Evolutionary conservation across 2,888 invertebrate species (phyloP), one percentile per base, ranked within the genome.

Genomic region (Cantharis lateralis): DNA sequence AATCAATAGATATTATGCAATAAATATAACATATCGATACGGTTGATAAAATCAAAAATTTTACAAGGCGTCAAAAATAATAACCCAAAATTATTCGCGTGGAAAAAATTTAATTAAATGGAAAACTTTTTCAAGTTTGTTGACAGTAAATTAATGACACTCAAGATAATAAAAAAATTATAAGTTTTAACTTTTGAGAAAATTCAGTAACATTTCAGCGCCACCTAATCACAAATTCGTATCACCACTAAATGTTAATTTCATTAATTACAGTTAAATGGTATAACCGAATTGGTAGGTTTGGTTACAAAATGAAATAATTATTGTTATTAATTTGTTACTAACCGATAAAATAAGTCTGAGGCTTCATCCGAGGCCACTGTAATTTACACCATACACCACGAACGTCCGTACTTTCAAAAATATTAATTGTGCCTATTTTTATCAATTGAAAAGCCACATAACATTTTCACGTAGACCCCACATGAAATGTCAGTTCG

Each of bases 321-420:
- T n/a, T 48, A 3, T 5, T n/a, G n/a, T 48, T 48, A n/a, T n/a
- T 48, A 48, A 48, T 48, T 48, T 48, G 68, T 63, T 20, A 72
- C 81, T 81, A 76, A 81, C 81, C 81, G 75, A 79, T 79, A 74
- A 80, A 78, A 78, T 78, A 81, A 79, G 77, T 80, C 74, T 86
- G 83, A 81, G 86, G 86, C 84, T 86, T 88, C 89, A 89, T 89
- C 88, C 88, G 88, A 89, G 88, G 88, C 88, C 86, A 86, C 85
- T 86, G 82, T 85, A 83, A 85, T 84, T 88, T 87, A 89, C 88
- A 89, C 89, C 88, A 89, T 89, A 86, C 88, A 88, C 87, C 81
- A 80, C 78, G 71, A 62, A 74, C 70, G 71, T 79, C 72, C 68
- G 73, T 32, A 71, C 72, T 74, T 78, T 72, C 64, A 76, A 64